Percentiles rank a stretch among this genome's conserved stretches.
phyloP scores from a whole-genome alignment of 2,113 vertebrate genomes.

The Tympanuchus pallidicinctus region DNA sequence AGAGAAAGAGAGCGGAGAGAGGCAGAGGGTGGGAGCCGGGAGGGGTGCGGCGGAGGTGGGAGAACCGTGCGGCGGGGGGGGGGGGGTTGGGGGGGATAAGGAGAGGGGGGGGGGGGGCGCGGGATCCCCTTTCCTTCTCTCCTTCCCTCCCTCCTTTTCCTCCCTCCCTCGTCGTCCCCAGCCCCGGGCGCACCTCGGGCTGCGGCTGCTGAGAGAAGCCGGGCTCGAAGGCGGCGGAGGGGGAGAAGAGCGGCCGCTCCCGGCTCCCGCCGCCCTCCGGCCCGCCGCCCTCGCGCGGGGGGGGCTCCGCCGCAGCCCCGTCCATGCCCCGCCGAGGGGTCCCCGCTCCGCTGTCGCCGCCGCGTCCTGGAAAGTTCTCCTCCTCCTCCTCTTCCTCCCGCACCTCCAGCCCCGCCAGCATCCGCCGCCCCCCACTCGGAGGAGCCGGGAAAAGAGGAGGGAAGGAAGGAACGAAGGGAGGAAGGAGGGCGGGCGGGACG shows the following conservation, averaged over 20 bases:
- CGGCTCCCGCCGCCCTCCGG: conserved; percentile 26
- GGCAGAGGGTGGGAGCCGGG: conserved; percentile 76
- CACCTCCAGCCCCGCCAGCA: neutral
- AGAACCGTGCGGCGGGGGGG: conserved; percentile 45
- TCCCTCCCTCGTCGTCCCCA: too few relatives aligned
- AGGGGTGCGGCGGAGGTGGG: conserved; percentile 53
- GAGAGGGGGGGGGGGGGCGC: conserved; percentile 18
- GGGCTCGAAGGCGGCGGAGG: conserved; percentile 38
- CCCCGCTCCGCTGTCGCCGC: neutral
- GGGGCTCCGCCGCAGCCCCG: conserved; percentile 37
- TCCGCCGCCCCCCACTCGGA: neutral
- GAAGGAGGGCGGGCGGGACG: neutral
- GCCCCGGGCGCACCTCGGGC: conserved; percentile 73
- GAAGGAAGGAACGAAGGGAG: neutral
- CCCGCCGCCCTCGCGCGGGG: conserved; percentile 62
- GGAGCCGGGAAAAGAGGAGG: neutral
- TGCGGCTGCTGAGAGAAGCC: conserved; percentile 70
- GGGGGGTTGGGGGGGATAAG: neutral
- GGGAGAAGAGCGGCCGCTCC: conserved; percentile 37
- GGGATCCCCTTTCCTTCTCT: neutral
- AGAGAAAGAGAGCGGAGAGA: conserved; percentile 85
- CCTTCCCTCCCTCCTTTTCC: neutral
- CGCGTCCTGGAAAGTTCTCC: conserved; percentile 41
- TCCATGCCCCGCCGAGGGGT: conserved; percentile 7
- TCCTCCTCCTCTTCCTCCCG: neutral